Evolutionary conservation across 2,888 invertebrate genomes (phyloP).

Genomic region (Ametastegia equiseti): DNA sequence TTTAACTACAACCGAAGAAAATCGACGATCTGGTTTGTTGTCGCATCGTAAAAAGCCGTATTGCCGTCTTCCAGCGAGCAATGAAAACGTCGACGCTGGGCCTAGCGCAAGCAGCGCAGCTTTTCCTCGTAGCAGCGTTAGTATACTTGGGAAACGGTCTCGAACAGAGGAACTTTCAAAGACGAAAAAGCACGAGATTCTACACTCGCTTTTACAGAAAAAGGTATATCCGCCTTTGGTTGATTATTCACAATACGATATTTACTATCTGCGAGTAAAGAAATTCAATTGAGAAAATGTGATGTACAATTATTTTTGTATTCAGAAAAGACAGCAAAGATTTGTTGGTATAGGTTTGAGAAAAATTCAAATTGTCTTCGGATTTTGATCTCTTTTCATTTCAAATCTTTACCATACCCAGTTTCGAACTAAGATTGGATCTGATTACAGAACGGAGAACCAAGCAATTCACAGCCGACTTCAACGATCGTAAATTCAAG

Average conservation of each 20-base stretch:
- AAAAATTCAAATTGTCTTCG: not conserved
- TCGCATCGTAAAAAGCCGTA: constrained; percentile 1
- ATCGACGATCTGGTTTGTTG: not conserved
- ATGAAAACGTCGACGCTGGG: constrained; percentile 1
- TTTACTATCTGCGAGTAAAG: too few relatives aligned
- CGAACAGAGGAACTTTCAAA: constrained; percentile 62
- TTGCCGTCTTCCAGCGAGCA: constrained; percentile 28
- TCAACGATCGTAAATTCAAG: constrained; percentile 37
- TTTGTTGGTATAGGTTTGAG: not conserved
- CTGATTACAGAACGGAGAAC: constrained; percentile 30
- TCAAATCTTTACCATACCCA: not conserved
- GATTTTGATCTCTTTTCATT: not conserved
- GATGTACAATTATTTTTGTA: too few relatives aligned
- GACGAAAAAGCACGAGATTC: constrained; percentile 43
- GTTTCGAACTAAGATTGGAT: not conserved
- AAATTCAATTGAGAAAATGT: too few relatives aligned
- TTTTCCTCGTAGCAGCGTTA: constrained; percentile 61
- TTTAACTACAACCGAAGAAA: not conserved
- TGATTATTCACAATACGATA: not conserved
- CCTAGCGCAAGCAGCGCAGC: constrained; percentile 50
- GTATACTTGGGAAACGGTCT: constrained; percentile 68
- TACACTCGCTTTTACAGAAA: constrained; percentile 39
- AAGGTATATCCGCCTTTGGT: not conserved
- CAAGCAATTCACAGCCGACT: constrained; percentile 25
- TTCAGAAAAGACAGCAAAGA: not conserved